These are phyloP conservation scores for Oreochromis aureus DNA, from an alignment of 2,113 vertebrate species.

Conservation along the genomic window DNA sequence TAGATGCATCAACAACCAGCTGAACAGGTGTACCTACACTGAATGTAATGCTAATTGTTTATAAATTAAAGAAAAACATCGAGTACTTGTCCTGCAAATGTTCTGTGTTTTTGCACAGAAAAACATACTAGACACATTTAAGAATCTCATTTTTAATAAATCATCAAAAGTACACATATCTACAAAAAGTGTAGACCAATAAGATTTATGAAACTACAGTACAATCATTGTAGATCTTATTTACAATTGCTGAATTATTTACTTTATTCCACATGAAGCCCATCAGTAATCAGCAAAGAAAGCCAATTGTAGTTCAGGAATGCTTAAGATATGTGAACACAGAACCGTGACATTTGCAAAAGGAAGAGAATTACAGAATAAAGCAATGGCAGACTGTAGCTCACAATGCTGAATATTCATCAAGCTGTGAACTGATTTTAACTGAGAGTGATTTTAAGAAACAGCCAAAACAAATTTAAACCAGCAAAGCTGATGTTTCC, in stretches of 20 bases:
- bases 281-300: constrained; percentile 29
- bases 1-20: background rate
- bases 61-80: background rate
- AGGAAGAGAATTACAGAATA: background rate
- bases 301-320: constrained; percentile 23
- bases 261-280: constrained; percentile 34
- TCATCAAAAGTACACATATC: constrained; percentile 73
- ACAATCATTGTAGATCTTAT: constrained; percentile 75
- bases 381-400: background rate
- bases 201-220: constrained; percentile 74
- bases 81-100: background rate
- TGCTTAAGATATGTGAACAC: constrained; percentile 30
- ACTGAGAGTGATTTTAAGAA: background rate
- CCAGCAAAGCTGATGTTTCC: background rate
- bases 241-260: constrained; percentile 72
- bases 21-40: background rate
- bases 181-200: constrained; percentile 74
- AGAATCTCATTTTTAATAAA: constrained; percentile 76
- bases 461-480: background rate
- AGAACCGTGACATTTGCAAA: background rate
- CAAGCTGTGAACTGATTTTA: background rate
- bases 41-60: background rate
- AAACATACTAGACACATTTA: constrained; percentile 12
- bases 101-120: background rate
- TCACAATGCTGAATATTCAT: background rate